These are phyloP conservation scores for Julus scandinavius DNA, from an alignment of 2,888 invertebrate species.

Conservation along the genomic window DNA sequence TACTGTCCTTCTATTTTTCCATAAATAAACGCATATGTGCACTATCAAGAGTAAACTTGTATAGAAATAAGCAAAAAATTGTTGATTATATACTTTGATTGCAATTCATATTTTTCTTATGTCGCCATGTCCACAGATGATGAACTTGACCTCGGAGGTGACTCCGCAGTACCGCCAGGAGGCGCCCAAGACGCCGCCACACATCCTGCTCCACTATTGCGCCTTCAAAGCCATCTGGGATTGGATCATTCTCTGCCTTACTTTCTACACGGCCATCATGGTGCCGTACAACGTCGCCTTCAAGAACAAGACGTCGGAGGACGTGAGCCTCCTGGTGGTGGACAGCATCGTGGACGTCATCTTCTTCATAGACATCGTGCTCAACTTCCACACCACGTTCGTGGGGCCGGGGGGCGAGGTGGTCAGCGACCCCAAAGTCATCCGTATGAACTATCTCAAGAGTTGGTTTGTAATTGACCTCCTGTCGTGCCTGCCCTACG, in stretches of 20 bases:
- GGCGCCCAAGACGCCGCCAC: slow-evolving; percentile 99
- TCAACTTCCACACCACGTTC: slow-evolving; percentile 99
- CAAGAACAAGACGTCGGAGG: slow-evolving; percentile 98
- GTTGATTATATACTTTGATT: no score
- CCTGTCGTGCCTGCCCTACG: slow-evolving; percentile 98
- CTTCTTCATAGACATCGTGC: slow-evolving; percentile 99
- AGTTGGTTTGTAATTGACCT: slow-evolving; percentile 99
- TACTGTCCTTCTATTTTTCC: no score
- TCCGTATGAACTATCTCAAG: slow-evolving; percentile 98
- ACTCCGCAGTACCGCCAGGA: slow-evolving; percentile 99
- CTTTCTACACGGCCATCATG: slow-evolving; percentile 98
- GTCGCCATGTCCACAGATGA: slow-evolving; percentile 74
- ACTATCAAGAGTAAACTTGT: no score
- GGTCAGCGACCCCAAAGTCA: slow-evolving; percentile 98
- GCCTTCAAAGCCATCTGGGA: slow-evolving; percentile 99
- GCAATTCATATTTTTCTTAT: not conserved
- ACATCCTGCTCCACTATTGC: slow-evolving; percentile 99
- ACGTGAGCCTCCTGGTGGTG: slow-evolving; percentile 92
- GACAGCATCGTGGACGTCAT: slow-evolving; percentile 99
- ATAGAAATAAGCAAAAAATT: no score
- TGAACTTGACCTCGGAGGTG: slow-evolving; percentile 98
- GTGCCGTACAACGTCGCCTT: slow-evolving; percentile 99
- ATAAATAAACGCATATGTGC: no score
- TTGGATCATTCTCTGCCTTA: slow-evolving; percentile 99
- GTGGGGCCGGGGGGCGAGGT: slow-evolving; percentile 87